These are phyloP conservation scores for Beris chalybata DNA, from an alignment of 2,888 invertebrate genomes.

Conservation along the genomic window DNA sequence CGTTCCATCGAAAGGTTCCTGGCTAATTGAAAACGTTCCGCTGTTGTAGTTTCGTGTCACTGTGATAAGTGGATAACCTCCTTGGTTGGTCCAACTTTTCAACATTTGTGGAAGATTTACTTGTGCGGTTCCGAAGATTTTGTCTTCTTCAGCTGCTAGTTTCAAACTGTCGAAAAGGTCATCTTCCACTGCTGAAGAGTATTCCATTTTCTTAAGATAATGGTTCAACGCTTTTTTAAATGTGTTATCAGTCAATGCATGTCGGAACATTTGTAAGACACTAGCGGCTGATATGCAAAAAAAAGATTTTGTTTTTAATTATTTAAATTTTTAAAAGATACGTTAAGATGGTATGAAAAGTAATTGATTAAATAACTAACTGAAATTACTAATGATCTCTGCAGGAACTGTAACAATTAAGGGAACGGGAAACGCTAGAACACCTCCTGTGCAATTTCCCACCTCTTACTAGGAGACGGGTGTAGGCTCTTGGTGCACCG, in stretches of 20 bases:
- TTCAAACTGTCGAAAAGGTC: slow-evolving; percentile 38
- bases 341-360: too few species aligned
- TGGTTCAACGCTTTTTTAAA: slow-evolving; percentile 15
- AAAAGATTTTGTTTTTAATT: not conserved
- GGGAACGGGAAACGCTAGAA: too few species aligned
- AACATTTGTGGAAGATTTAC: not conserved
- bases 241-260: slow-evolving; percentile 50
- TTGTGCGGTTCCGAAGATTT: slow-evolving; percentile 34
- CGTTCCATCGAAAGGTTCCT: slow-evolving; percentile 21
- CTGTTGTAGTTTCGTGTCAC: slow-evolving; percentile 6
- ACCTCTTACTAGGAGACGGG: too few species aligned
- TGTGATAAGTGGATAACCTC: slow-evolving; percentile 24
- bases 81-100: slow-evolving; percentile 19
- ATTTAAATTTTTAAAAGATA: too few species aligned
- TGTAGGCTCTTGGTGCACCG: too few species aligned
- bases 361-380: too few species aligned
- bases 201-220: slow-evolving; percentile 19
- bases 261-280: slow-evolving; percentile 63
- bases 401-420: too few species aligned
- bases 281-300: slow-evolving; percentile 60
- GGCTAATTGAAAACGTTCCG: slow-evolving; percentile 12
- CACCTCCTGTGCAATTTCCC: too few species aligned
- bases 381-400: too few species aligned
- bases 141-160: slow-evolving; percentile 45
- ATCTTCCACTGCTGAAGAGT: slow-evolving; percentile 42